Evolutionary conservation across 2,888 invertebrate genomes (phyloP), one percentile per base, ranked within the genome.

Genomic region (Tromatobia lineatoria): DNA sequence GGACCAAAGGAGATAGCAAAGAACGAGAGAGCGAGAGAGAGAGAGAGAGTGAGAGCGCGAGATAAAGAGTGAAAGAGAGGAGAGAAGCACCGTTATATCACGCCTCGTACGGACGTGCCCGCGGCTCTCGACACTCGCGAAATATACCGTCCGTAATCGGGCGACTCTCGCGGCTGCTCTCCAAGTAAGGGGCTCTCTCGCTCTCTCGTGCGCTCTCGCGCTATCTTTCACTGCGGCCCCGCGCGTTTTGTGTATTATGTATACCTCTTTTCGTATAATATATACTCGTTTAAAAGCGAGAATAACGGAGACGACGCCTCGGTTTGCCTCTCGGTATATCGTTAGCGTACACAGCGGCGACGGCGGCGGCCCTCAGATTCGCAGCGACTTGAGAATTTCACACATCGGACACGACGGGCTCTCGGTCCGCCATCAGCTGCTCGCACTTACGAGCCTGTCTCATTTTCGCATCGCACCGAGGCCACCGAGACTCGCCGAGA

Each of bases 371-470:
- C 42, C 64, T 50, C 82, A 85, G 52, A 78, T 70, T 85, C 78
- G 85, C 71, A 80, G 79, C 70, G 79, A 80, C 82, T 76, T 79
- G 73, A 59, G 3, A 3, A 47, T 47, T 73, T 52, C 54, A 76
- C 75, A 75, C 71, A 70, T 79, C 71, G 75, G 83, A 73, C 76
- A 83, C 85, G 85, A 83, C 84, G 86, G 86, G 89, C 89, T 88
- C 90, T 89, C 90, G 90, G 90, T 90, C 91, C 90, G 92, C 92
- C 92, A 92, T 92, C 92, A 92, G 92, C 92, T 92, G 92, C 92
- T 91, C 90, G 90, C 82, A 88, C 86, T 82, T 83, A 90, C 88
- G 90, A 89, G 89, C 89, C 88, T 88, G 87, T 91, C 89, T 91
- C 91, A 91, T 91, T 90, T 91, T 91, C 87, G 89, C 88, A 89